Conservation (phyloP, 2,888 invertebrate species). For the Pterostichus madidus region DNA sequence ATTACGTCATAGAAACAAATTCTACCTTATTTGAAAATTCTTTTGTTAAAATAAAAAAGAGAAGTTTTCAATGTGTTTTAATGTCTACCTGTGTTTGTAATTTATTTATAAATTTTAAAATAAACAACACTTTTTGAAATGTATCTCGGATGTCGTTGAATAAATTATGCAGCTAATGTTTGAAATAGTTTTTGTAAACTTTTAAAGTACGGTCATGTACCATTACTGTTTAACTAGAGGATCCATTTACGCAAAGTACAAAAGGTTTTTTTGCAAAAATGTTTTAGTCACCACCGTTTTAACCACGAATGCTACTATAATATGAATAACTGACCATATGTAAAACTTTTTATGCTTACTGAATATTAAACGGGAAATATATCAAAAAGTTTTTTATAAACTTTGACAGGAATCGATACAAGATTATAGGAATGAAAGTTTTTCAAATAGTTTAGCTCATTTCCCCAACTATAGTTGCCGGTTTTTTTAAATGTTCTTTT, state of each 20-base stretch:
- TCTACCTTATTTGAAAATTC: no score
- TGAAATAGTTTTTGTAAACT: background rate
- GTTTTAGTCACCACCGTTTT: background rate
- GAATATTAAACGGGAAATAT: no score
- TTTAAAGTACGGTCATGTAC: background rate
- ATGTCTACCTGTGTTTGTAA: background rate
- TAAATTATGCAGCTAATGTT: background rate
- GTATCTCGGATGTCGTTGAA: background rate
- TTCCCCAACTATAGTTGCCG: no score
- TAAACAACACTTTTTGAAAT: background rate
- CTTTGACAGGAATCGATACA: no score
- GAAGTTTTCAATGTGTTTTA: background rate
- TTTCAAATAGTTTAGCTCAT: no score
- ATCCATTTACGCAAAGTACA: conserved; percentile 3
- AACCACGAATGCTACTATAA: background rate
- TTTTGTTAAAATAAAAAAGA: background rate
- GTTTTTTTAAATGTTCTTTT: no score
- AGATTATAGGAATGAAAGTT: no score
- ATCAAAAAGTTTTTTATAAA: no score
- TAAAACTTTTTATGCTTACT: no score
- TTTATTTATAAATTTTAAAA: background rate
- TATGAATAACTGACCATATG: no score
- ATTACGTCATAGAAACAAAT: no score
- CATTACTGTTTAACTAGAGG: background rate
- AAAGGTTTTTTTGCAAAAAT: background rate